phyloP scores from a whole-genome alignment of 1,140 invertebrate species.

The Prorops nasuta region DNA sequence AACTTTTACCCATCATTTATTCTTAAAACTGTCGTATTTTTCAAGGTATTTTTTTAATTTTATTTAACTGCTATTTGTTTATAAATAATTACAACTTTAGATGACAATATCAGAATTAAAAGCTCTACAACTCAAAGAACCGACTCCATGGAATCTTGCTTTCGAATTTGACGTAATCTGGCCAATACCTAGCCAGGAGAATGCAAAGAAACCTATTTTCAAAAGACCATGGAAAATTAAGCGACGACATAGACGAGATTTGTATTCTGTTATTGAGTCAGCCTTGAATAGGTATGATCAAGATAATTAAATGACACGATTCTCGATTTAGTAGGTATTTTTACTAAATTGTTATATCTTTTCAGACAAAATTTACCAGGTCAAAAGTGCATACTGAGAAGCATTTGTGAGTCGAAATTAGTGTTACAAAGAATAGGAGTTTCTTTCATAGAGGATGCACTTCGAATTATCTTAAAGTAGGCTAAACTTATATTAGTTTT shows the following conservation, averaged over 20 bases:
- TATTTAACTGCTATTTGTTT: constrained; percentile 4
- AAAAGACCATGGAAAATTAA: constrained; percentile 17
- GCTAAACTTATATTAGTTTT: constrained; percentile 5
- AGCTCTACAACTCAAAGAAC: constrained; percentile 38
- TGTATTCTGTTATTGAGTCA: constrained; percentile 46
- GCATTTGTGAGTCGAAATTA: constrained; percentile 66
- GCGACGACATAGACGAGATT: constrained; percentile 45
- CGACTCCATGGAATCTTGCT: constrained; percentile 42
- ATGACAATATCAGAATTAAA: constrained; percentile 40
- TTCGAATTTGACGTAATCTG: constrained; percentile 50
- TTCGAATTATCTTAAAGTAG: constrained; percentile 67
- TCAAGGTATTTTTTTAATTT: no score
- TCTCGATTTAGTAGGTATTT: background rate
- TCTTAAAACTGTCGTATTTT: no score
- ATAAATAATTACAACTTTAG: constrained; percentile 27
- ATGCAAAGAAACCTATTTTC: background rate
- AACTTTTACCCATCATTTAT: no score
- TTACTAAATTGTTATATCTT: constrained; percentile 13
- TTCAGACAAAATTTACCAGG: constrained; percentile 65
- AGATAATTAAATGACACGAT: background rate
- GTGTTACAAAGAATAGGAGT: constrained; percentile 60
- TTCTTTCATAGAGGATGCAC: constrained; percentile 66
- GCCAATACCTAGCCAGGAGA: constrained; percentile 38
- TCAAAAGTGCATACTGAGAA: constrained; percentile 64
- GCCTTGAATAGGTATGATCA: constrained; percentile 44